These are phyloP conservation scores for Brachirus orientalis DNA, from an alignment of 2,113 vertebrate genomes.

Conservation along the genomic window DNA sequence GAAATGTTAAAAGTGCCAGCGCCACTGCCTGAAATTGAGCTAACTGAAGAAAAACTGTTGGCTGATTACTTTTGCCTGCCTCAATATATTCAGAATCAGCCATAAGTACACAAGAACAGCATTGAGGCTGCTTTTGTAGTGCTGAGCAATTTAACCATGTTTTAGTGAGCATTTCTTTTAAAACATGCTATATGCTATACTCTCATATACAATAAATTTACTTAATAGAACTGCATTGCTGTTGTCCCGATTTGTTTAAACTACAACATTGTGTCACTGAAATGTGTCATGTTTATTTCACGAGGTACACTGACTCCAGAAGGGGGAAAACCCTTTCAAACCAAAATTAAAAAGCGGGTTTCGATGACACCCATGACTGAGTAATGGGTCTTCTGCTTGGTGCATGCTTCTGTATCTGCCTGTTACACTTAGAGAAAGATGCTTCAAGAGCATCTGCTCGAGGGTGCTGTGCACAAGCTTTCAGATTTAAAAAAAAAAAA, in stretches of 20 bases:
- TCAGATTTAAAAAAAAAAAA: no score
- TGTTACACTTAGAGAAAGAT: conserved; percentile 7
- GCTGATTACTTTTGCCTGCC: not conserved
- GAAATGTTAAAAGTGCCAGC: no score
- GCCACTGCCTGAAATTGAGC: no score
- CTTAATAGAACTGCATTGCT: not conserved
- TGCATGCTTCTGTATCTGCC: not conserved
- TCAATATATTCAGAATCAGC: no score
- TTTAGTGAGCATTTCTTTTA: no score
- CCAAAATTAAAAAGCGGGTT: no score
- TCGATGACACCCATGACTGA: no score
- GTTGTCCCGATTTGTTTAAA: not conserved
- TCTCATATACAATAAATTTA: conserved; percentile 6
- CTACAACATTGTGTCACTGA: not conserved
- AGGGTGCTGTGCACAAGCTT: conserved; percentile 33
- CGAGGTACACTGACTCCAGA: not conserved
- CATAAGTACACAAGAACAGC: not conserved
- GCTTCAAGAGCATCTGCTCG: conserved; percentile 28
- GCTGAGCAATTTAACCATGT: no score
- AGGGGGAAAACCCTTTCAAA: not conserved
- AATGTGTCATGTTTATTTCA: not conserved
- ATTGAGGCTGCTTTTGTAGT: no score
- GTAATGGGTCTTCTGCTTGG: conserved; percentile 7
- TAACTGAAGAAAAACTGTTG: no score
- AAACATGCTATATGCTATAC: no score